Percentiles rank a stretch among this genome's conserved stretches.
Evolutionary conservation across 2,888 invertebrate genomes (phyloP).

Genomic region (Sericinus montela): DNA sequence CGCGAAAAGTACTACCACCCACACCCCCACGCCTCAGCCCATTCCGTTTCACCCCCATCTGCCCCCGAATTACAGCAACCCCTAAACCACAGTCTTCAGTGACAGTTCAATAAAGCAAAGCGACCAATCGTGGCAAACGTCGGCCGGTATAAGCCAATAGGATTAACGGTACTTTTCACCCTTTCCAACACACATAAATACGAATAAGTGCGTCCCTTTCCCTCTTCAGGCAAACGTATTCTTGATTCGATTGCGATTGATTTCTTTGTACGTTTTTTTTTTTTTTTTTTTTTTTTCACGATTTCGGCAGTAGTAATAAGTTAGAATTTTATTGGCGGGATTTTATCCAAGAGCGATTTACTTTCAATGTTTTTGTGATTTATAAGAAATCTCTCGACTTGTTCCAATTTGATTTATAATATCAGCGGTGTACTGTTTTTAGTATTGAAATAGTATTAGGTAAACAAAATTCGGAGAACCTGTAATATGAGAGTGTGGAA

Average conservation of each 20-base stretch:
- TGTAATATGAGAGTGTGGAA: too few species aligned
- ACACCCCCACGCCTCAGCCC: slow-evolving; percentile 28
- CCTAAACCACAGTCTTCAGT: slow-evolving; percentile 75
- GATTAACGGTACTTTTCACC: slow-evolving; percentile 66
- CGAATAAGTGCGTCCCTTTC: slow-evolving; percentile 42
- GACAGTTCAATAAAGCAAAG: slow-evolving; percentile 77
- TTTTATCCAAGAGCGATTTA: background rate
- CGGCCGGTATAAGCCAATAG: slow-evolving; percentile 78
- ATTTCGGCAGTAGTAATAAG: slow-evolving; percentile 29
- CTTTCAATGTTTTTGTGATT: background rate
- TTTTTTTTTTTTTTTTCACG: slow-evolving; percentile 46
- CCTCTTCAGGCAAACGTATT: slow-evolving; percentile 61
- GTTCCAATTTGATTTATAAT: too few species aligned
- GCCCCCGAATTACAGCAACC: slow-evolving; percentile 72
- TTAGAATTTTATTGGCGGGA: slow-evolving; percentile 25
- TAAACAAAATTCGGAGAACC: too few species aligned
- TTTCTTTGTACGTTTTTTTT: slow-evolving; percentile 71
- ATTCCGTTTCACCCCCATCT: slow-evolving; percentile 41
- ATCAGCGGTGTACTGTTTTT: too few species aligned
- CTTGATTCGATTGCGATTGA: slow-evolving; percentile 75
- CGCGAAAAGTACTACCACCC: slow-evolving; percentile 52
- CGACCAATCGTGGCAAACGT: slow-evolving; percentile 78
- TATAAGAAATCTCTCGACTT: background rate
- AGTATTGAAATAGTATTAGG: too few species aligned
- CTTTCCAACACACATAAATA: slow-evolving; percentile 30